Evolutionary conservation across 2,888 invertebrate genomes (phyloP).

Genomic region (Lampropteryx suffumata): DNA sequence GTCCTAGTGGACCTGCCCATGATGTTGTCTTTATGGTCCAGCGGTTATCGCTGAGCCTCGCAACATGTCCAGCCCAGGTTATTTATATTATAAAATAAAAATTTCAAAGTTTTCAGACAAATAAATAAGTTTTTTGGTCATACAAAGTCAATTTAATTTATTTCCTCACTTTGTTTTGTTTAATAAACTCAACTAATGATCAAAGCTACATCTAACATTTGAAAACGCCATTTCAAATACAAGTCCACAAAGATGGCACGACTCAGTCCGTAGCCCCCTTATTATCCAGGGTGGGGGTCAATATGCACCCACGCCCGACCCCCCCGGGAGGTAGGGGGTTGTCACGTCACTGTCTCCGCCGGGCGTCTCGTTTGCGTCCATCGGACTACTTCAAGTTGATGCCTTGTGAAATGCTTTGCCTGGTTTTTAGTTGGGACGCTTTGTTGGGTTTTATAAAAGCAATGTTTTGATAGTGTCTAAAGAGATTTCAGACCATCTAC

Average conservation of each 20-base stretch:
- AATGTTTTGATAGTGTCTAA: neutral
- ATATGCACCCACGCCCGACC: conserved; percentile 50
- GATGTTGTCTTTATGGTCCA: too few species aligned
- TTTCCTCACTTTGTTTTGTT: conserved; percentile 19
- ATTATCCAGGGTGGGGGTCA: conserved; percentile 70
- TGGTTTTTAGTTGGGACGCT: conserved; percentile 17
- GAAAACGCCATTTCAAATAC: conserved; percentile 40
- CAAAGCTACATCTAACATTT: conserved; percentile 27
- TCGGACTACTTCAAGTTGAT: conserved; percentile 68
- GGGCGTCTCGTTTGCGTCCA: conserved; percentile 75
- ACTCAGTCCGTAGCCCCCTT: conserved; percentile 70
- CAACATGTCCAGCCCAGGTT: too few species aligned
- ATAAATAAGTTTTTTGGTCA: too few species aligned
- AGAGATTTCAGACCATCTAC: too few species aligned
- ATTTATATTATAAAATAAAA: too few species aligned
- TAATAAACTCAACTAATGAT: conserved; percentile 17
- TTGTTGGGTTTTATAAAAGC: neutral
- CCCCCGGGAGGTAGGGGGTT: conserved; percentile 36
- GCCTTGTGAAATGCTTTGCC: conserved; percentile 61
- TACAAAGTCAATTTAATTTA: too few species aligned
- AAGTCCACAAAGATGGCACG: conserved; percentile 65
- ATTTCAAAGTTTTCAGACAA: too few species aligned
- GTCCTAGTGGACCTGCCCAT: too few species aligned
- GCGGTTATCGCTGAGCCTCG: too few species aligned
- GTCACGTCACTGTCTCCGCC: conserved; percentile 80